A percentile compares a stretch with the other conserved stretches of the same genome.
Evolutionary conservation across 2,888 invertebrate genomes (phyloP).

Genomic region (Cantharis nigra): DNA sequence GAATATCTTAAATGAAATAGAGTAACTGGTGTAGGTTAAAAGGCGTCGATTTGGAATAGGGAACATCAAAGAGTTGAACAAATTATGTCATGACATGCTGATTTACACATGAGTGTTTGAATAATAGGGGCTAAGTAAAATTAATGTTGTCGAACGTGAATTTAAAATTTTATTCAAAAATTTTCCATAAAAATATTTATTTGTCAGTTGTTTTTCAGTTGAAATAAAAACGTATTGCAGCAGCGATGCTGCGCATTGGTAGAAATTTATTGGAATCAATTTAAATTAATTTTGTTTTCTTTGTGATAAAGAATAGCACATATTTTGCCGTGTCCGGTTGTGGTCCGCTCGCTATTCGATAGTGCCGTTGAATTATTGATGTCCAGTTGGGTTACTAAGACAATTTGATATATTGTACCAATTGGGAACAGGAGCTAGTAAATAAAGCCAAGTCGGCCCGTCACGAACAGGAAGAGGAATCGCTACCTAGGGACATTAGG

Average conservation of each 20-base stretch:
- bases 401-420: slow-evolving; percentile 53
- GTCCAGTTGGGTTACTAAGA: slow-evolving; percentile 51
- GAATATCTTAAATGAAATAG: not conserved
- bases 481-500: slow-evolving; percentile 46
- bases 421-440: slow-evolving; percentile 51
- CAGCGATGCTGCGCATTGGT: not conserved
- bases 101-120: not conserved
- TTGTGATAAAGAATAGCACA: slow-evolving; percentile 23
- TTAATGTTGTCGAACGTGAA: not conserved
- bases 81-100: not conserved
- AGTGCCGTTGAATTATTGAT: slow-evolving; percentile 52
- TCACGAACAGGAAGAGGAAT: slow-evolving; percentile 50
- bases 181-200: not conserved
- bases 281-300: slow-evolving; percentile 3
- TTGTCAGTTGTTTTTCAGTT: not conserved
- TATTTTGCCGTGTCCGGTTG: slow-evolving; percentile 41
- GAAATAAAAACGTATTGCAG: not conserved
- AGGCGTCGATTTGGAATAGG: not conserved
- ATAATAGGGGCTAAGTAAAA: not conserved
- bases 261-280: slow-evolving; percentile 1
- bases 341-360: slow-evolving; percentile 19
- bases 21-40: not conserved
- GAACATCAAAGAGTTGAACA: not conserved
- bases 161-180: not conserved
- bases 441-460: slow-evolving; percentile 46